Conservation (phyloP, 2,113 vertebrate genomes). For the Megaleporinus macrocephalus region DNA sequence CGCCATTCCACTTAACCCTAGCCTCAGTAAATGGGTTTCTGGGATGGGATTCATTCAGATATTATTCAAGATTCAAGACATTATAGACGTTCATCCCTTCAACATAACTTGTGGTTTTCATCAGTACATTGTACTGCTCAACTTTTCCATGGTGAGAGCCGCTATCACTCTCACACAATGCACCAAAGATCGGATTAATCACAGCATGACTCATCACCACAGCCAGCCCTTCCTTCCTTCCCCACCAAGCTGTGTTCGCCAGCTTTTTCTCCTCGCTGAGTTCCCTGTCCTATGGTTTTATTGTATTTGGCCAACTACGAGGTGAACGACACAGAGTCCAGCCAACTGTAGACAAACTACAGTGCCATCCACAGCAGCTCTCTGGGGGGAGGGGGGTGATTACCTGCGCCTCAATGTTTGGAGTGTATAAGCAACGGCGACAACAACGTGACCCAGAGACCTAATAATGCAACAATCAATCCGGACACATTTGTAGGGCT, state of each 20-base stretch:
- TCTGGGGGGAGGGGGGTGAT: not conserved
- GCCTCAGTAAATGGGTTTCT: too few species aligned
- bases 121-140: not conserved
- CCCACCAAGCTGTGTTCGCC: not conserved
- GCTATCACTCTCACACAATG: conserved; percentile 2
- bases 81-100: not conserved
- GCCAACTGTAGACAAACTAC: not conserved
- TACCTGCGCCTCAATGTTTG: not conserved
- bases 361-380: not conserved
- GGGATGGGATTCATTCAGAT: too few species aligned
- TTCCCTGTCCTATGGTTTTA: not conserved
- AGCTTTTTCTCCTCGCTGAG: not conserved
- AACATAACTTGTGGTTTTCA: too few species aligned
- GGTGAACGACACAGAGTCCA: not conserved
- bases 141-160: not conserved
- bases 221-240: not conserved
- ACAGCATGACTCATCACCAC: conserved; percentile 2
- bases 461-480: conserved; percentile 20
- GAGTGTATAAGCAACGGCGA: not conserved
- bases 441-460: conserved; percentile 19
- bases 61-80: too few species aligned
- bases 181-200: not conserved
- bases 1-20: too few species aligned
- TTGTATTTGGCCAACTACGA: not conserved
- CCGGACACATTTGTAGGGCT: conserved; percentile 15